These are phyloP conservation scores for Eremophila alpestris DNA, from an alignment of 2,797 vertebrate species.

Conservation along the genomic window DNA sequence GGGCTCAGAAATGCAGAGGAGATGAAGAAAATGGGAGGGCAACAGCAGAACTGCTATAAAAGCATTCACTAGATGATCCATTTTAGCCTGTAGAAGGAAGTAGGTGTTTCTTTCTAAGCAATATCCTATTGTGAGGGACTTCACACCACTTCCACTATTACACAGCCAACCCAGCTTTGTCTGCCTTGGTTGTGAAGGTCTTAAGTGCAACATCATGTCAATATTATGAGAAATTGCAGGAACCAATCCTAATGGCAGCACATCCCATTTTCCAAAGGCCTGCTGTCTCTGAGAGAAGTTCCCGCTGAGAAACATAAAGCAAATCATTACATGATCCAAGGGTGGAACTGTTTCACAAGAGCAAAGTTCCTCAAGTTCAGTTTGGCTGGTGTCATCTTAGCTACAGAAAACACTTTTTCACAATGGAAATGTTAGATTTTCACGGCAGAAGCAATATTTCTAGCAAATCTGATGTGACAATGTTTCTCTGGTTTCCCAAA, in stretches of 20 bases:
- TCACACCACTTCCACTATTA: background rate
- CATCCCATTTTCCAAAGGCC: conserved; percentile 16
- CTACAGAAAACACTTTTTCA: background rate
- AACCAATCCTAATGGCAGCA: background rate
- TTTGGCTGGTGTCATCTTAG: background rate
- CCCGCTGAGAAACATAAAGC: background rate
- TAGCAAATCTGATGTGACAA: background rate
- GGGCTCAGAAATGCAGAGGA: background rate
- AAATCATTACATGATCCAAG: background rate
- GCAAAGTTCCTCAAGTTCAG: background rate
- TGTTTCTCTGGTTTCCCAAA: background rate
- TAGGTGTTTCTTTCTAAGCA: background rate
- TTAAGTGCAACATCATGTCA: background rate
- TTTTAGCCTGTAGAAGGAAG: background rate
- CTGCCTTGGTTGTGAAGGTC: background rate
- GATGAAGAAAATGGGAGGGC: background rate
- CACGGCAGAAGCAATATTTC: background rate
- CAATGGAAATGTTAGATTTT: background rate
- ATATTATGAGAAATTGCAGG: background rate
- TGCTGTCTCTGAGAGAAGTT: background rate
- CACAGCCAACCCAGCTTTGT: background rate
- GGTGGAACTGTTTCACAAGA: background rate
- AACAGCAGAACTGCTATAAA: background rate
- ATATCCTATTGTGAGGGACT: background rate
- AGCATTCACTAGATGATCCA: background rate